Percentiles rank a stretch among this genome's conserved stretches.
Conservation (phyloP, 2,888 invertebrate genomes). For the Prosopocoilus inquinatus region DNA sequence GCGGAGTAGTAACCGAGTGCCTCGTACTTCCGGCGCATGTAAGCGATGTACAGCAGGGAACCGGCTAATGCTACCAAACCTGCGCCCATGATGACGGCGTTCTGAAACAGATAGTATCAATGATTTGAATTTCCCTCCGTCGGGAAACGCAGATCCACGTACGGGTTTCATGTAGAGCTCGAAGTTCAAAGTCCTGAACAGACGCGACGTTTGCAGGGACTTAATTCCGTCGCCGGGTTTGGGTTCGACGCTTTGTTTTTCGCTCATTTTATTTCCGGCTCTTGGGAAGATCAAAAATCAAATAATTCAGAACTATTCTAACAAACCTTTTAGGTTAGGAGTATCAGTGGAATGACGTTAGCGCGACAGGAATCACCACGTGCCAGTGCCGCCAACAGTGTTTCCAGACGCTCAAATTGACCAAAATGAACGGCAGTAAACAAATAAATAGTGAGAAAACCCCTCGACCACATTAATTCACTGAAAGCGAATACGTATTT, state of each 20-base stretch:
- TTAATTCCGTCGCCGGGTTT: slow-evolving; percentile 74
- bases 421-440: too few relatives aligned
- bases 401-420: too few relatives aligned
- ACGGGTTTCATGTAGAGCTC: slow-evolving; percentile 89
- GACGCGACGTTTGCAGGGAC: slow-evolving; percentile 68
- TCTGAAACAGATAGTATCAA: slow-evolving; percentile 59
- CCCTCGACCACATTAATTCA: too few relatives aligned
- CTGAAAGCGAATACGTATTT: too few relatives aligned
- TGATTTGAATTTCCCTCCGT: neutral
- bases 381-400: too few relatives aligned
- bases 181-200: slow-evolving; percentile 82
- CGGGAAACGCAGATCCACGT: slow-evolving; percentile 45
- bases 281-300: too few relatives aligned
- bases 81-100: slow-evolving; percentile 79
- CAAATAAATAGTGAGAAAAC: too few relatives aligned
- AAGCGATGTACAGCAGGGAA: slow-evolving; percentile 77
- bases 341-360: too few relatives aligned
- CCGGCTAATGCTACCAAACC: slow-evolving; percentile 73
- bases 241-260: slow-evolving; percentile 11
- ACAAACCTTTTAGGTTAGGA: too few relatives aligned
- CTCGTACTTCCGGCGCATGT: slow-evolving; percentile 81
- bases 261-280: slow-evolving; percentile 10
- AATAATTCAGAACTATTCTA: too few relatives aligned
- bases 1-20: slow-evolving; percentile 78
- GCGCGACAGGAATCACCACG: too few relatives aligned